Evolutionary conservation across 2,888 invertebrate species (phyloP), one percentile per base, ranked within the genome.

Genomic region (Cephus nigrinus): DNA sequence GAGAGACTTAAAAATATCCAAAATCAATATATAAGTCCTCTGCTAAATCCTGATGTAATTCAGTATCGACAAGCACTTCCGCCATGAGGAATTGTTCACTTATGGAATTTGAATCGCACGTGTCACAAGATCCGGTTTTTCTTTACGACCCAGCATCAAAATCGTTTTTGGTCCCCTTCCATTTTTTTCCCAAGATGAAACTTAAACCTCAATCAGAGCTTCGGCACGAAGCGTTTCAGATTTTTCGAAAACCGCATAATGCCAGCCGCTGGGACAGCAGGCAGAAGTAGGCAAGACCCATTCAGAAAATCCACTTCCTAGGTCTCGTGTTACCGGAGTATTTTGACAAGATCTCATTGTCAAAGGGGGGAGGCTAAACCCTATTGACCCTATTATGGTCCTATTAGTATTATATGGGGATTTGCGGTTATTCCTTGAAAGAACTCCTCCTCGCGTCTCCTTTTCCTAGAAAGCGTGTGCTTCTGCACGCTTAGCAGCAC

Each of bases 281-380:
- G 77, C 77, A 76, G 76, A 76, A 81, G 82, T 78, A 81, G 79
- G 78, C 80, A 81, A 77, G 79, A 68, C 82, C 88, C 86, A 88
- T 89, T 90, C 88, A 90, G 88, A 89, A 87, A 90, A 88, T 88
- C 89, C 88, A 90, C 90, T 91, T 91, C 90, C 90, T 89, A 90
- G 87, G 85, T 90, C 90, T 91, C 91, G 88, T 87, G 88, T 91
- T 91, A 91, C 91, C 83, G 82, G 84, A 85, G 89, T 91, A 91
- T 91, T 91, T 91, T 91, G 91, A 91, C 91, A 91, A 88, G 90
- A 89, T 89, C 90, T 89, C 84, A 91, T 91, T 91, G 91, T 91
- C 90, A 88, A 85, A 71, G 71, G 33, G 78, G 85, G 83, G 79
- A 86, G 86, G 87, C 87, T 88, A 86, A 90, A 87, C 88, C 87